These are phyloP conservation scores for Psix sp. DNA, from an alignment of 1,140 invertebrate genomes.

Conservation along the genomic window DNA sequence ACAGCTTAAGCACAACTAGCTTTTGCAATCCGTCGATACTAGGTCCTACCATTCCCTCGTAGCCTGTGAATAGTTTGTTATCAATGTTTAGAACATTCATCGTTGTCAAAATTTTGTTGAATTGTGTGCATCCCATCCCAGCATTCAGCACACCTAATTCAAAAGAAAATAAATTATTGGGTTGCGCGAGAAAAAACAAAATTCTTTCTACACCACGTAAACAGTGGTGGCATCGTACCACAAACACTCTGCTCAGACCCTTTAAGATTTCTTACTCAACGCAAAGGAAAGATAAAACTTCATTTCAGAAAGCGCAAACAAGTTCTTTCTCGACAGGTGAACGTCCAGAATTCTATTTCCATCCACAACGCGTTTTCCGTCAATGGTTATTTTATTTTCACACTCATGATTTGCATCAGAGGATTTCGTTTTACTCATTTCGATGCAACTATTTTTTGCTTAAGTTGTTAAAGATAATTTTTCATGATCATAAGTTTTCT, in stretches of 20 bases:
- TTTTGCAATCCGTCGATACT: conserved; percentile 6
- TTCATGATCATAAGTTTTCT: too few species aligned
- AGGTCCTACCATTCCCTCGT: conserved; percentile 12
- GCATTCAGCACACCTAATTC: conserved; percentile 15
- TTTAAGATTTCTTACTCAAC: conserved; percentile 14
- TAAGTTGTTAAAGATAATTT: too few species aligned
- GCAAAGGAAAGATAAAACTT: conserved; percentile 11
- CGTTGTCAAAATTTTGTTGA: conserved; percentile 5
- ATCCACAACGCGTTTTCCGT: not conserved
- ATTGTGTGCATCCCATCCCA: conserved; percentile 11
- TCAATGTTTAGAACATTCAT: conserved; percentile 15
- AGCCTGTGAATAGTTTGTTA: conserved; percentile 17
- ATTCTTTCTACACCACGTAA: not conserved
- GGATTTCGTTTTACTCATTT: too few species aligned
- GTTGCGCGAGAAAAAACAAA: too few species aligned
- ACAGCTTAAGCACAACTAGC: conserved; percentile 11
- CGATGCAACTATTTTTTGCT: too few species aligned
- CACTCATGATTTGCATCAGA: too few species aligned
- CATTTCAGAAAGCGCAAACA: conserved; percentile 10
- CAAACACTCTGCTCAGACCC: conserved; percentile 5
- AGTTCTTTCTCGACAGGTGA: conserved; percentile 2
- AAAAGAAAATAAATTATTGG: conserved; percentile 1
- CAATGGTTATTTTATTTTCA: not conserved
- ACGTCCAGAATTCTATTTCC: conserved; percentile 3
- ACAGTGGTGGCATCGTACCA: conserved; percentile 12